These are phyloP conservation scores for Chlorospingus flavigularis DNA, from an alignment of 2,797 vertebrate genomes.

Conservation along the genomic window DNA sequence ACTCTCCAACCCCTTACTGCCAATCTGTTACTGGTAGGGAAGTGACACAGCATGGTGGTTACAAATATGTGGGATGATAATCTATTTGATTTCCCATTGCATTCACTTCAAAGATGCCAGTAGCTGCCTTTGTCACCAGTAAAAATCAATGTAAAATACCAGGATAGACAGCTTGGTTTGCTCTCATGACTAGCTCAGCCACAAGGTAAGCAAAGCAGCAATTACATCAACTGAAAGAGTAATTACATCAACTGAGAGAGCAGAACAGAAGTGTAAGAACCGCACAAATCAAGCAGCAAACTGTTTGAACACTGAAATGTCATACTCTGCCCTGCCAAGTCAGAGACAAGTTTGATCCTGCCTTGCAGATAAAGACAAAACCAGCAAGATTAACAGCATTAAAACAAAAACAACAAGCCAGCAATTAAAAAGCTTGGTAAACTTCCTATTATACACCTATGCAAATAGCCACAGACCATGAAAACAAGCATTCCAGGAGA, in stretches of 20 bases:
- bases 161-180: not conserved
- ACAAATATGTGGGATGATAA: not conserved
- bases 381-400: not conserved
- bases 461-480: not conserved
- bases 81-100: not conserved
- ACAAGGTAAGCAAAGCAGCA: conserved; percentile 25
- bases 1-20: not conserved
- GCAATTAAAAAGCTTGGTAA: not conserved
- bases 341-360: conserved; percentile 27
- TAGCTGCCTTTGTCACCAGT: not conserved
- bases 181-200: not conserved
- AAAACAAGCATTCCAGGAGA: not conserved
- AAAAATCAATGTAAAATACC: not conserved
- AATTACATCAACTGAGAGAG: conserved; percentile 16
- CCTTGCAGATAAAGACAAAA: conserved; percentile 30
- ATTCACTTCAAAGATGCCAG: not conserved
- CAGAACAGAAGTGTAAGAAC: not conserved
- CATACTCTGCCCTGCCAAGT: not conserved
- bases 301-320: not conserved
- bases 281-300: not conserved
- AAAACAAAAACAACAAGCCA: not conserved
- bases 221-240: conserved; percentile 2
- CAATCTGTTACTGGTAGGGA: not conserved
- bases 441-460: conserved; percentile 15
- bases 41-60: rapidly evolving